phyloP scores from a whole-genome alignment of 2,113 vertebrate species.

The Diphyllodes magnificus region DNA sequence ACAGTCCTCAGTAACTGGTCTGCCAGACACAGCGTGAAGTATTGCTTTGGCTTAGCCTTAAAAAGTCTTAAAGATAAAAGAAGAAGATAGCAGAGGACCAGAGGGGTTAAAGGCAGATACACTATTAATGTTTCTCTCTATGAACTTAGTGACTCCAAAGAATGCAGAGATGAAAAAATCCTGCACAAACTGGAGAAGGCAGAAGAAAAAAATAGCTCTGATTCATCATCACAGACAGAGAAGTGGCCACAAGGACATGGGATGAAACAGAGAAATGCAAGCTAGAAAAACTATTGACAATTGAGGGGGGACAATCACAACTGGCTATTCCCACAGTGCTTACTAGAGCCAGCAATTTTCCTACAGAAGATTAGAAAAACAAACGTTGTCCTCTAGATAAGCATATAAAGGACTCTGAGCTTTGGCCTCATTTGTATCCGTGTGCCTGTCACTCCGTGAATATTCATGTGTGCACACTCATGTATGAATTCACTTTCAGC shows the following conservation, averaged over 20 bases:
- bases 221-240: background rate
- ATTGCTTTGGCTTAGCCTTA: background rate
- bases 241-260: background rate
- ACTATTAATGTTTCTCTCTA: background rate
- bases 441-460: background rate
- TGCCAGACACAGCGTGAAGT: background rate
- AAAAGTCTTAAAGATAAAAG: background rate
- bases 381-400: background rate
- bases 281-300: background rate
- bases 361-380: background rate
- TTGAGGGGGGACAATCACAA: background rate
- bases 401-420: background rate
- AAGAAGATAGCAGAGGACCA: background rate
- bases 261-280: background rate
- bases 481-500: background rate
- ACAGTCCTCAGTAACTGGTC: background rate
- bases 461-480: background rate
- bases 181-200: background rate
- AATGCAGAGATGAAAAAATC: background rate
- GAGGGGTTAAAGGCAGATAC: background rate
- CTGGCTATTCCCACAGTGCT: background rate
- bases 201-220: background rate
- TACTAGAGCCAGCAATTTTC: background rate
- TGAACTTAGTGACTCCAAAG: background rate
- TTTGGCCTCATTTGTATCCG: background rate